Base-by-base conservation (phyloP, 2,888 invertebrate species). In the Mythimna albipuncta region DNA sequence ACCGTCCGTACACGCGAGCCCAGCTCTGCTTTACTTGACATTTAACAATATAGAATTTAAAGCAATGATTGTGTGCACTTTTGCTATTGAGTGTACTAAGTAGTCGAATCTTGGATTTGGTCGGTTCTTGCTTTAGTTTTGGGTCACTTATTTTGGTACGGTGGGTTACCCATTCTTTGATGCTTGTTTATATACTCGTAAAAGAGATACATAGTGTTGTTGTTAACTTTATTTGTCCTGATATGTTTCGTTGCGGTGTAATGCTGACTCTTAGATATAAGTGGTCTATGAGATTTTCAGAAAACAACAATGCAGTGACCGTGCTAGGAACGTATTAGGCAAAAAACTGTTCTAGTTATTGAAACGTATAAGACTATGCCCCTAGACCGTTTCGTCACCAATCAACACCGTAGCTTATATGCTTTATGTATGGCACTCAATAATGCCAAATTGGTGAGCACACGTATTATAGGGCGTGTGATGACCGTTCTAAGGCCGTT, bases 1-100 rank as follows among this genome's bases (percentile, higher is more conserved):
- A 92, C 80, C 77, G 78, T 85, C 85, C 84, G 86, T 79, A 87
- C 86, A 84, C 84, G 87, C 86, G 75, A 84, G 62, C 86, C 57
- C 44, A 67, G 64, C 77, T 81, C 72, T 81, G 72, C 72, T 81
- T 81, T 72, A 76, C 81, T 81, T 81, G 84, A 84, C 81, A 75
- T 65, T 63, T 65, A 81, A 81, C 81, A 58, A 80, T 84, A 75
- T 69, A 81, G 81, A 81, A 81, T 75, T 81, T 64, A 83, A 80
- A 84, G 68, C 81, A 59, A 70, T 81, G 70, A 75, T 70, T 70
- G 52, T 59, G 64, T 59, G 26, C 55, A 81, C 44, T 81, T 70
- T 62, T 80, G 61, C 61, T 83, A 64, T 69, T 58, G 47, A 58
- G 41, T 50, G 21, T 62, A 58, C 26, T 55, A 58, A 6, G 6